These are phyloP conservation scores for Gavia stellata DNA, from an alignment of 2,113 vertebrate species.

Conservation along the genomic window DNA sequence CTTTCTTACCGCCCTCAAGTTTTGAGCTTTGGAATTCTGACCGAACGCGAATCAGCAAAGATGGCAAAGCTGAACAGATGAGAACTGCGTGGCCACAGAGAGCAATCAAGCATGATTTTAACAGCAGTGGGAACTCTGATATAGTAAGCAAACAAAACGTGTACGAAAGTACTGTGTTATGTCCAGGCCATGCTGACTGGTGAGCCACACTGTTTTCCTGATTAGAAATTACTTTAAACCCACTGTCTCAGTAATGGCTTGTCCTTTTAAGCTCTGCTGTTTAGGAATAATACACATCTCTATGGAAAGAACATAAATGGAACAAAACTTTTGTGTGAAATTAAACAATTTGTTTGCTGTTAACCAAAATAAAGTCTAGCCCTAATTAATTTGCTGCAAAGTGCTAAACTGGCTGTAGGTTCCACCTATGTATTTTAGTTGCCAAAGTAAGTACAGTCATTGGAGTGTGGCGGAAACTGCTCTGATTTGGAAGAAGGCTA, in stretches of 20 bases:
- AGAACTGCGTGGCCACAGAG: slow-evolving; percentile 83
- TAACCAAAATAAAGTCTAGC: background rate
- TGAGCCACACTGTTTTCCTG: background rate
- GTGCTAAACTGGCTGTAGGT: background rate
- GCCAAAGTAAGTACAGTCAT: background rate
- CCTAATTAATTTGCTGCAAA: background rate
- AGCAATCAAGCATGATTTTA: slow-evolving; percentile 73
- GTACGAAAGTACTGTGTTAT: background rate
- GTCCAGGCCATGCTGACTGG: background rate
- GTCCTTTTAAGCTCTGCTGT: background rate
- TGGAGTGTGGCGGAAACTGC: background rate
- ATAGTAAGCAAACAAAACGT: slow-evolving; percentile 73
- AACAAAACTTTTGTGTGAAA: background rate
- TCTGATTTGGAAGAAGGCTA: background rate
- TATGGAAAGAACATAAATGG: background rate
- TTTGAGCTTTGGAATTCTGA: slow-evolving; percentile 95
- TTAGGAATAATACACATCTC: background rate
- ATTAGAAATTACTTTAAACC: background rate
- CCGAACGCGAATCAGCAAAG: slow-evolving; percentile 76
- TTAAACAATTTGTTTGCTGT: background rate
- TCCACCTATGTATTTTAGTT: background rate
- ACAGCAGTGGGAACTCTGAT: slow-evolving; percentile 84
- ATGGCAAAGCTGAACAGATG: slow-evolving; percentile 79
- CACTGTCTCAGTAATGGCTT: background rate
- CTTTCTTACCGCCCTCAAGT: slow-evolving; percentile 93